Evolutionary conservation across 2,113 vertebrate genomes (phyloP), one percentile per base, ranked within the genome.

Genomic region (Bufo gargarizans): DNA sequence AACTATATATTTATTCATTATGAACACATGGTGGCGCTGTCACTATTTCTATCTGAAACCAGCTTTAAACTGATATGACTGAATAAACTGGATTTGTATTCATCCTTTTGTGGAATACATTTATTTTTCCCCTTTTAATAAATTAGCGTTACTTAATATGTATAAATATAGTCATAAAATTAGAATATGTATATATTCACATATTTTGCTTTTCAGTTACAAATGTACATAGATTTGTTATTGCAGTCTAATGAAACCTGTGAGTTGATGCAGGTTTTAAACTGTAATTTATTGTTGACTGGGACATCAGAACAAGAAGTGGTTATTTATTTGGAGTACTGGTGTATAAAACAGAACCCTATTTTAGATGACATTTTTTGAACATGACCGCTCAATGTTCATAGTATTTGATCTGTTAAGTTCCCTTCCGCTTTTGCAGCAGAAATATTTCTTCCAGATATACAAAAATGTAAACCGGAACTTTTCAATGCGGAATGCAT

Each of bases 401-500:
- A 56, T 89, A 0, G 13, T 89, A 55, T 85, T 77, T 77, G 89
- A 56, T 88, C 84, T 88, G 85, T 90, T 87, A 82, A 74, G 0
- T 0, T 79, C 90, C 49, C 92, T 93, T 89, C 89, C 87, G 58
- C 89, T 71, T 89, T 94, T 93, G 93, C 98, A 99, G 89, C 97
- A 96, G 91, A 99, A 92, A 53, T 97, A 97, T 90, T 96, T 96
- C 65, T 97, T 95, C 97, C 97, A 99, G 89, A 99, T 99, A 91
- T 96, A 97, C 45, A 94, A 92, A 91, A 99, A 99, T 0, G 97
- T 96, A 77, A 93, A 95, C 84, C 95, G 95, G 90, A 99, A 99
- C 93, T 98, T 99, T 92, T 96, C 97, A 92, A 99, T 99, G 88
- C 96, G 97, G 93, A 99, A 99, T 50, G 98, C 97, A 0, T 99